Conservation (phyloP, 2,888 invertebrate genomes). For the Augiades crinisus region DNA sequence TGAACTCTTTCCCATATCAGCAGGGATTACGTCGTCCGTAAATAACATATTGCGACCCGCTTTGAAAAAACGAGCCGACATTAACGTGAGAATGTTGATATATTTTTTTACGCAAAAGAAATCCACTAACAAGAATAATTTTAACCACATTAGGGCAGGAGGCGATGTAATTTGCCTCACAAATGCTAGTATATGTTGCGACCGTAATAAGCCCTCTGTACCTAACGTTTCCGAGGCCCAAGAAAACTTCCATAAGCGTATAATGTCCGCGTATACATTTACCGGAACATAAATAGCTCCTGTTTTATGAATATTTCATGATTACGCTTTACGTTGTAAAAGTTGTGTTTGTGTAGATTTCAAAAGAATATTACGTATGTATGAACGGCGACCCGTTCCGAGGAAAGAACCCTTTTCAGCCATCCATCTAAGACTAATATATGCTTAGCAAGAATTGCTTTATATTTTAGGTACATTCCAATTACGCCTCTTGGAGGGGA, state of each 20-base stretch:
- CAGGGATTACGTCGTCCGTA: not conserved
- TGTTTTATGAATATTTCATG: conserved; percentile 55
- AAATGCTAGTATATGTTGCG: conserved; percentile 47
- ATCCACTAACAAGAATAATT: conserved; percentile 49
- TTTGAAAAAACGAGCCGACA: conserved; percentile 15
- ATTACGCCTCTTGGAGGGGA: no score
- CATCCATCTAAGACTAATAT: not conserved
- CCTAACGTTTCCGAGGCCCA: conserved; percentile 26
- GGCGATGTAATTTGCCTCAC: conserved; percentile 58
- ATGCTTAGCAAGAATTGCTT: no score
- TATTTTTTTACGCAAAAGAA: conserved; percentile 39
- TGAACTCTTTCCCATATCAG: conserved; percentile 3
- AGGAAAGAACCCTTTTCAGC: not conserved
- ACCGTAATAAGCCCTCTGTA: conserved; percentile 35
- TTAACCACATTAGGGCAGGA: conserved; percentile 51
- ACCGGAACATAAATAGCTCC: conserved; percentile 37
- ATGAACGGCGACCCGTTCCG: not conserved
- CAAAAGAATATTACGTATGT: conserved; percentile 36
- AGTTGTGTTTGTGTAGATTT: conserved; percentile 38
- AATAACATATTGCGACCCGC: conserved; percentile 1
- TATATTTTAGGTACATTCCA: no score
- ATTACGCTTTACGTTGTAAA: conserved; percentile 35
- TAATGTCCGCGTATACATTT: conserved; percentile 32
- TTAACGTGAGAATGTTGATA: conserved; percentile 34
- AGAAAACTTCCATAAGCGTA: conserved; percentile 28